Evolutionary conservation across 2,888 invertebrate species (phyloP).

Genomic region (Rhimphoctona megacephalus): DNA sequence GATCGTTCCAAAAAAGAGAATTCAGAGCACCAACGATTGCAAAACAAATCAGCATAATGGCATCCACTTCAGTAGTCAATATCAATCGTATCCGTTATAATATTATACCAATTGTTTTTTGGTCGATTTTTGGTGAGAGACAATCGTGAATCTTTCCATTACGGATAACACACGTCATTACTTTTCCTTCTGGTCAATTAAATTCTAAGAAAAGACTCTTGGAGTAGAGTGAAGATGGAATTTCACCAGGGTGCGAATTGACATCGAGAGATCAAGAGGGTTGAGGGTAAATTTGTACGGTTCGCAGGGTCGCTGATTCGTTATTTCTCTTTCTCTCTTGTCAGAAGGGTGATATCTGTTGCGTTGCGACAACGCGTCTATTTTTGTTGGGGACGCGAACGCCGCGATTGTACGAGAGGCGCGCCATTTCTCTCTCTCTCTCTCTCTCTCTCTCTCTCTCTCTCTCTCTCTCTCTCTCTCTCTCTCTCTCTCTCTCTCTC

Average conservation of each 20-base stretch:
- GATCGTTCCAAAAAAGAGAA: not conserved
- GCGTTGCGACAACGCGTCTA: constrained; percentile 81
- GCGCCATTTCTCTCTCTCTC: constrained; percentile 48
- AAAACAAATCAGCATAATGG: not conserved
- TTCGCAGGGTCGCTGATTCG: constrained; percentile 25
- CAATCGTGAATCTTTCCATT: not conserved
- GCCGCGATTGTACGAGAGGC: constrained; percentile 53
- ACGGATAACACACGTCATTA: not conserved
- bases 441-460: constrained; percentile 26
- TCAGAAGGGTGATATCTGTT: constrained; percentile 78
- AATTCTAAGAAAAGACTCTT: not conserved
- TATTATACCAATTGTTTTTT: not conserved
- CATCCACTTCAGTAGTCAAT: not conserved
- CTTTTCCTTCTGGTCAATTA: constrained; percentile 29
- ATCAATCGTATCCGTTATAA: not conserved
- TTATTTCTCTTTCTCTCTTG: constrained; percentile 32
- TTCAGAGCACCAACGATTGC: not conserved
- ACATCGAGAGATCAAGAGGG: constrained; percentile 22
- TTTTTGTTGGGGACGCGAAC: constrained; percentile 75
- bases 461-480: too few relatives aligned
- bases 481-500: constrained; percentile 31
- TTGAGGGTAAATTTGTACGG: constrained; percentile 36
- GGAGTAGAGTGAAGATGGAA: not conserved
- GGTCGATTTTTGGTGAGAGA: not conserved
- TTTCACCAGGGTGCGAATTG: constrained; percentile 22